A percentile compares a stretch with the other conserved stretches of the same genome.
phyloP scores from a whole-genome alignment of 2,888 invertebrate species.

The Noctua janthina region DNA sequence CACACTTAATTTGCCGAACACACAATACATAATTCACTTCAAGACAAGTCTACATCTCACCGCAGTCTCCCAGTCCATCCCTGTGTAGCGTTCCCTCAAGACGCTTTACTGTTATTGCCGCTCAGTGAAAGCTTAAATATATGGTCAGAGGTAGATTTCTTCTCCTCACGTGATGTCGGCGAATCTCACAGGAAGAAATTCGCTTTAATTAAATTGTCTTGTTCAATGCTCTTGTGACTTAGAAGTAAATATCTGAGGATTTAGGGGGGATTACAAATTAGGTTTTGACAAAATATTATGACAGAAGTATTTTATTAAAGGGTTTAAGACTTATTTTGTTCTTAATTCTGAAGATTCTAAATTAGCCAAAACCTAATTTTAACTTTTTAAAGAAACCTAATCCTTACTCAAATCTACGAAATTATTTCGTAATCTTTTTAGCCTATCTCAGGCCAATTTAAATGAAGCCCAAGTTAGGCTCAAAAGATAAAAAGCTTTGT shows the following conservation, averaged over 20 bases:
- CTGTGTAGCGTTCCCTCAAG: slow-evolving; percentile 76
- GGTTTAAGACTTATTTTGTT: neutral
- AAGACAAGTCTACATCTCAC: neutral
- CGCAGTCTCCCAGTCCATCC: slow-evolving; percentile 56
- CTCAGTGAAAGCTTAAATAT: slow-evolving; percentile 79
- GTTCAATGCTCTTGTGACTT: slow-evolving; percentile 42
- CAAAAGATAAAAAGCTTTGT: neutral
- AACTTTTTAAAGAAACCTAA: slow-evolving; percentile 7
- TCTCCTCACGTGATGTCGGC: slow-evolving; percentile 68
- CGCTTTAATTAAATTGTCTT: slow-evolving; percentile 73
- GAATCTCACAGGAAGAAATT: slow-evolving; percentile 66
- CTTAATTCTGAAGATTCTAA: neutral
- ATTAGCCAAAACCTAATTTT: slow-evolving; percentile 6
- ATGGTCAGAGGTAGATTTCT: slow-evolving; percentile 78
- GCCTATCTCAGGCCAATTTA: slow-evolving; percentile 3
- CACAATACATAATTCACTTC: neutral
- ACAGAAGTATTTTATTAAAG: neutral
- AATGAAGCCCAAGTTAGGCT: slow-evolving; percentile 4
- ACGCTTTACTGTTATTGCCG: slow-evolving; percentile 85
- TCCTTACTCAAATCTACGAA: slow-evolving; percentile 9
- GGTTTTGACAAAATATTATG: neutral
- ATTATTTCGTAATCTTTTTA: slow-evolving; percentile 35
- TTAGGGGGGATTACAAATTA: slow-evolving; percentile 12
- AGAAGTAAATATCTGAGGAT: slow-evolving; percentile 1
- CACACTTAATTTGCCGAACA: neutral